phyloP scores from a whole-genome alignment of 1,140 invertebrate species.

The Amyelois transitella region DNA sequence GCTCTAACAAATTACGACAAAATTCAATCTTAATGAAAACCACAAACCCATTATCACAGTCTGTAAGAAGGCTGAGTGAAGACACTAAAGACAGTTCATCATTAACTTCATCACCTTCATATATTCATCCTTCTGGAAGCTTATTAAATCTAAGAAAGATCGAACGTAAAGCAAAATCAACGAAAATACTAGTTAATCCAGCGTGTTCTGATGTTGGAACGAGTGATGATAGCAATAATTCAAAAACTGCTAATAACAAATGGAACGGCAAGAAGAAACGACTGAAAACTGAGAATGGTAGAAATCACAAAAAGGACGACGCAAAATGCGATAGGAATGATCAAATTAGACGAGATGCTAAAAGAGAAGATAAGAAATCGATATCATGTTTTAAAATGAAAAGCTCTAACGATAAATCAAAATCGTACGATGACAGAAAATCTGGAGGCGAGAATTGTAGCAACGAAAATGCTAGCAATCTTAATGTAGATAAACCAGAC shows the following conservation, averaged over 20 bases:
- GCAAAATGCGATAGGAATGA: conserved; percentile 36
- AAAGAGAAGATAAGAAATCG: conserved; percentile 52
- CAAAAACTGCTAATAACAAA: conserved; percentile 47
- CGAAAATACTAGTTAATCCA: conserved; percentile 67
- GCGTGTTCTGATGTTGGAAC: conserved; percentile 55
- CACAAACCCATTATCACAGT: conserved; percentile 45
- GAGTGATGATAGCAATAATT: conserved; percentile 57
- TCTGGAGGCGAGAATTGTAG: conserved; percentile 52
- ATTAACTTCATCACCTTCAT: conserved; percentile 44
- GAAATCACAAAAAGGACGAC: conserved; percentile 34
- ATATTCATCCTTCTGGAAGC: conserved; percentile 45
- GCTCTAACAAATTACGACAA: conserved; percentile 45
- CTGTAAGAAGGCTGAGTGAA: conserved; percentile 35
- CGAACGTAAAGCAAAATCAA: conserved; percentile 63
- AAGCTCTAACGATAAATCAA: conserved; percentile 55
- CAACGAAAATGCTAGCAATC: conserved; percentile 61
- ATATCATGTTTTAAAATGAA: conserved; percentile 69
- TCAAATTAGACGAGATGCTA: conserved; percentile 42
- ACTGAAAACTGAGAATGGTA: conserved; percentile 40
- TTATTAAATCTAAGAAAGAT: conserved; percentile 66
- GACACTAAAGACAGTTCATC: conserved; percentile 49
- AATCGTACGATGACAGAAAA: conserved; percentile 46
- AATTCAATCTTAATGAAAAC: conserved; percentile 48
- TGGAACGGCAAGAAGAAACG: conserved; percentile 68
- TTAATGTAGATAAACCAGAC: conserved; percentile 48